Evolutionary conservation across 1,140 invertebrate species (phyloP).

Genomic region (Leptopilina clavipes): DNA sequence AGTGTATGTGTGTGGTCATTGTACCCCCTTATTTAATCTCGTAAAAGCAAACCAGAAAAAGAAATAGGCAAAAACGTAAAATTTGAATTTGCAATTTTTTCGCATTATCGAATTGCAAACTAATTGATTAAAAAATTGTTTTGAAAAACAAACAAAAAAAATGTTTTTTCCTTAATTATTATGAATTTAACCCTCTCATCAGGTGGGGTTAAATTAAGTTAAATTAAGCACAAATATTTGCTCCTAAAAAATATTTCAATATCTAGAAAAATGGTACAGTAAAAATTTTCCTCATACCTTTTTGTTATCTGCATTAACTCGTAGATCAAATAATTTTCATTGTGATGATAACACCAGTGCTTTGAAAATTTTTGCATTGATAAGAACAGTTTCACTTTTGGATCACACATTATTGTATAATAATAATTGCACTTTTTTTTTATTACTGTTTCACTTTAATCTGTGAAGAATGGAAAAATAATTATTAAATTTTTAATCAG

Average conservation of each 20-base stretch:
- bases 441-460: no score
- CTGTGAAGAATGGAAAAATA: no score
- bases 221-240: neutral
- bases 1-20: conserved; percentile 2
- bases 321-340: conserved; percentile 27
- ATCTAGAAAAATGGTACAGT: neutral
- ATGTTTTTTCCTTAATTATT: no score
- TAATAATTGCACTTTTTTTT: neutral
- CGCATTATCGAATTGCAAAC: no score
- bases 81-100: neutral
- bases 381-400: conserved; percentile 37
- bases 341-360: neutral
- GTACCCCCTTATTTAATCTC: conserved; percentile 49
- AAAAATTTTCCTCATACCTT: neutral
- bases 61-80: neutral
- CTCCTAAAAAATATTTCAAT: neutral
- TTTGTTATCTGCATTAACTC: conserved; percentile 23
- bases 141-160: no score
- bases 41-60: conserved; percentile 20
- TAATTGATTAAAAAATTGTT: no score
- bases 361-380: neutral
- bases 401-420: conserved; percentile 55
- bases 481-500: no score
- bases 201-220: no score
- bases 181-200: no score